phyloP scores from a whole-genome alignment of 2,888 invertebrate genomes.

The Clepsis dumicolana region DNA sequence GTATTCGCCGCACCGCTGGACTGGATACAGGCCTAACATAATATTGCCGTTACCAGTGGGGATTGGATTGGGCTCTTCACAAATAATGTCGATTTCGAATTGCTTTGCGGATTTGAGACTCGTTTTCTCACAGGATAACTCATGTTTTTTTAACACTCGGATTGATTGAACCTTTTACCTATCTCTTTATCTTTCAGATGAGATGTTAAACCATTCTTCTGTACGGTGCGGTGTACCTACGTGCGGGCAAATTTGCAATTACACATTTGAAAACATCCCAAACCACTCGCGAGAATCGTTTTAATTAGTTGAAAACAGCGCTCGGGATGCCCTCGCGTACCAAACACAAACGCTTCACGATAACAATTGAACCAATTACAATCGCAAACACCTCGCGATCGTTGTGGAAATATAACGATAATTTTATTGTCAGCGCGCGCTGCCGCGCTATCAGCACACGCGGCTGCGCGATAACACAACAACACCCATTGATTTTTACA shows the following conservation, averaged over 20 bases:
- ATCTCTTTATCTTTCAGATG: no score
- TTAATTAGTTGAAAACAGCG: not conserved
- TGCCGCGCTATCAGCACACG: constrained; percentile 25
- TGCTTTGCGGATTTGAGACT: not conserved
- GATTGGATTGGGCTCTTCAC: not conserved
- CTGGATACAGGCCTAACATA: not conserved
- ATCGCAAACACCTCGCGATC: constrained; percentile 34
- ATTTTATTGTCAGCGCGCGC: constrained; percentile 29
- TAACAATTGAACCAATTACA: constrained; percentile 37
- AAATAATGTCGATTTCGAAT: not conserved
- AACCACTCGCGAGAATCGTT: not conserved
- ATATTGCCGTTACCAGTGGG: not conserved
- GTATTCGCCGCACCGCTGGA: not conserved
- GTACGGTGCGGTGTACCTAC: no score
- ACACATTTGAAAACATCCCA: not conserved
- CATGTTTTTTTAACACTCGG: no score
- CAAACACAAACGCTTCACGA: constrained; percentile 3
- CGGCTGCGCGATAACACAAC: constrained; percentile 36
- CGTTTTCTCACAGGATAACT: no score
- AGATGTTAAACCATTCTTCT: no score
- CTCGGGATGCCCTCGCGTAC: not conserved
- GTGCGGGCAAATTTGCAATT: not conserved
- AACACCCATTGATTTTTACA: constrained; percentile 35
- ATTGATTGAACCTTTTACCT: no score
- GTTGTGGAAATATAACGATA: constrained; percentile 39